These are phyloP conservation scores for Anagyrus pseudococci DNA, from an alignment of 2,888 invertebrate genomes.

Conservation along the genomic window DNA sequence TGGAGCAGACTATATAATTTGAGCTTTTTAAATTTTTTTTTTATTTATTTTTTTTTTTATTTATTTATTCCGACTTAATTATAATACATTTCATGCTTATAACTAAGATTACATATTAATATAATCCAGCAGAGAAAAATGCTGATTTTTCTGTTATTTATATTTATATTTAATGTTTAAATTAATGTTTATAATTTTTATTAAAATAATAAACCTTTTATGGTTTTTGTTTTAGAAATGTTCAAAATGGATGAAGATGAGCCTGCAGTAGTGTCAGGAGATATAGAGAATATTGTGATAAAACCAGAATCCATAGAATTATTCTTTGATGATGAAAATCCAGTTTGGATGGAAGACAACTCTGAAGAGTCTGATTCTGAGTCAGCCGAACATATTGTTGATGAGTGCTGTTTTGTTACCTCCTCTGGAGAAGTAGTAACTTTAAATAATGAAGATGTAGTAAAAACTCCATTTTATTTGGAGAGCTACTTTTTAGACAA, in stretches of 20 bases:
- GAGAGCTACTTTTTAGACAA: slow-evolving; percentile 39
- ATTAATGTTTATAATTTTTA: not conserved
- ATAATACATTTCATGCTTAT: not conserved
- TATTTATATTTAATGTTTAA: not conserved
- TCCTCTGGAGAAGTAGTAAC: slow-evolving; percentile 33
- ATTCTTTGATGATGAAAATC: slow-evolving; percentile 30
- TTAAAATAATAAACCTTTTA: not conserved
- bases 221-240: slow-evolving; percentile 10
- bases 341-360: slow-evolving; percentile 22
- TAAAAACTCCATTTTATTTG: slow-evolving; percentile 40
- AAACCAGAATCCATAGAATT: slow-evolving; percentile 39
- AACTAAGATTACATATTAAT: not conserved
- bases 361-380: slow-evolving; percentile 19
- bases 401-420: slow-evolving; percentile 30
- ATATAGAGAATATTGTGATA: slow-evolving; percentile 39
- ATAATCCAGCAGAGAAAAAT: not conserved
- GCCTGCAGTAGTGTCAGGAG: slow-evolving; percentile 34
- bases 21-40: no score
- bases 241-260: slow-evolving; percentile 38
- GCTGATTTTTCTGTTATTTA: not conserved
- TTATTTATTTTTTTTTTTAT: not conserved
- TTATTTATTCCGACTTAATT: not conserved
- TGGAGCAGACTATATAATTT: no score
- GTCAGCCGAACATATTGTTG: slow-evolving; percentile 1
- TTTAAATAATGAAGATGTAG: slow-evolving; percentile 35